Base-by-base conservation (phyloP, 2,888 invertebrate species). In the Dicyrtoma fusca region DNA sequence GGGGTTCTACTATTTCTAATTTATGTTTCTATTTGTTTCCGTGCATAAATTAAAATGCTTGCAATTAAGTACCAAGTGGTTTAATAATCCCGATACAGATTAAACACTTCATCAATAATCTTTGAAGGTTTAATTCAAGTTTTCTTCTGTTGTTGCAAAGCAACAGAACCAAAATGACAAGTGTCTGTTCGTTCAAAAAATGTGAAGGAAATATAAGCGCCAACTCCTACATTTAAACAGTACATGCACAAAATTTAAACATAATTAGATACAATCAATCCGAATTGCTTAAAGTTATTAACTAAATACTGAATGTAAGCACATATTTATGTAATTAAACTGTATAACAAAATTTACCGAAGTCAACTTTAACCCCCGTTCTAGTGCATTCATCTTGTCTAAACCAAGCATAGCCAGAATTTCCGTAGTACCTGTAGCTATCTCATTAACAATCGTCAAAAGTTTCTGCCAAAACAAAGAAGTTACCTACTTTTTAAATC, bases 181-280 rank as follows among this genome's bases (percentile, higher is more conserved):
- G 85, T 69, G 95, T 91, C 81, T 94, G 91, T 77, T 90, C 89
- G 83, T 93, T 92, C 74, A 94, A 88, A 85, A 97, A 96, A 84
- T 95, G 95, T 0, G 92, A 91, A 10, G 97, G 94, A 84, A 95
- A 97, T 76, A 95, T 94, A 83, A 92, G 92, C 4, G 96, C 93
- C 66, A 97, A 86, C 87, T 92, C 92, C 88, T 88, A 79, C 14
- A 83, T n/a, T n/a, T n/a, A 65, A 81, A 80, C 34, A 26, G 1
- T 51, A n/a, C n/a, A n/a, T n/a, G n/a, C 44, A 55, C 11, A 19
- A 21, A 21, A 8, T 19, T 17, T n/a, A 63, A n/a, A n/a, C n/a
- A n/a, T n/a, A n/a, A n/a, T n/a, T n/a, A n/a, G n/a, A n/a, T n/a
- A n/a, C n/a, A n/a, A n/a, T n/a, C n/a, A n/a, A n/a, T n/a, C n/a